Percentiles rank a stretch among this genome's conserved stretches.
These are phyloP conservation scores for Coregonus ussuriensis DNA, from an alignment of 2,797 vertebrate species.

Conservation along the genomic window DNA sequence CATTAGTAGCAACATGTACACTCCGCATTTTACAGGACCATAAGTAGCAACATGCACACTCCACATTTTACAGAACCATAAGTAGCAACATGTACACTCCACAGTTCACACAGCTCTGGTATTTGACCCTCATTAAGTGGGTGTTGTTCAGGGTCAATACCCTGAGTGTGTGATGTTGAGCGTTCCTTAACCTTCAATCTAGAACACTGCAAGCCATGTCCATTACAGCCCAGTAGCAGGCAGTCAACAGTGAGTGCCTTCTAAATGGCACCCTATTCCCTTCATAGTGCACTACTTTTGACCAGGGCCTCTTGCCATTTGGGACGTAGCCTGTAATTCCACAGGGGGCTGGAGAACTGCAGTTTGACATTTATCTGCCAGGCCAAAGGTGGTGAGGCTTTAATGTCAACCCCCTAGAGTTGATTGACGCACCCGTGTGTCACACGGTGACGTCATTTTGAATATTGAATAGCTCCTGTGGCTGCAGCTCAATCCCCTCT, in stretches of 20 bases:
- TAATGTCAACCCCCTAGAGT: slow-evolving; percentile 46
- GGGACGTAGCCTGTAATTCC: slow-evolving; percentile 58
- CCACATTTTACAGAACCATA: too few species aligned
- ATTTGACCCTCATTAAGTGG: not conserved
- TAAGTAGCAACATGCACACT: too few species aligned
- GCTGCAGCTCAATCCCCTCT: too few species aligned
- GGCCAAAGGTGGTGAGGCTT: slow-evolving; percentile 52
- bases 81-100: not conserved
- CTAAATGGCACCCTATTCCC: not conserved
- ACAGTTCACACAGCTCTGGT: not conserved
- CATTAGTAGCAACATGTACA: too few species aligned
- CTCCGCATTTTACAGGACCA: too few species aligned
- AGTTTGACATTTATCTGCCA: slow-evolving; percentile 60
- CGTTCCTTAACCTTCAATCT: not conserved
- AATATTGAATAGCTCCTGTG: too few species aligned
- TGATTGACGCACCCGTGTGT: too few species aligned
- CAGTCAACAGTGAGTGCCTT: not conserved
- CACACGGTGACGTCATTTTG: too few species aligned
- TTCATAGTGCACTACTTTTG: not conserved
- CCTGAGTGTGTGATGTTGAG: not conserved
- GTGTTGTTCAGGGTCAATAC: not conserved
- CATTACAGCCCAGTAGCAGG: not conserved
- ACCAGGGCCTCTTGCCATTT: slow-evolving; percentile 15
- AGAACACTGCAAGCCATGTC: not conserved
- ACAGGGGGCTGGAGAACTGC: slow-evolving; percentile 56